Evolutionary conservation across 2,888 invertebrate genomes (phyloP), one percentile per base, ranked within the genome.

Genomic region (Trachelus stipa): DNA sequence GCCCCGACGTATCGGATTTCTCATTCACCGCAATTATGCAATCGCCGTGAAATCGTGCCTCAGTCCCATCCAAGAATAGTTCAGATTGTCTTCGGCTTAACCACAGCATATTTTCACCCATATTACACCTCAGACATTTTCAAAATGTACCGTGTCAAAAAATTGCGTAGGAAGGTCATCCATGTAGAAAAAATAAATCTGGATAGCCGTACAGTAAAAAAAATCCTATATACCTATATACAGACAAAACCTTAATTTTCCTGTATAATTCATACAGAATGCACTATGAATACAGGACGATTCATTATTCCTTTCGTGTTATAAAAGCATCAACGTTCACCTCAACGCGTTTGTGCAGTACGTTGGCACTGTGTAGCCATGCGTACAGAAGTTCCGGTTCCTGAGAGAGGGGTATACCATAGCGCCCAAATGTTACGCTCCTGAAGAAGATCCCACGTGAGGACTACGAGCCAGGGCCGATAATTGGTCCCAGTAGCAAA

Each of bases 391-490:
- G 56, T 56, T 56, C 56, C 56, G 56, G 56, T 56, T 56, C 56
- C 56, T 23, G 23, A 15, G 56, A 23, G 56, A 56, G 56, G 56
- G 56, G 9, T 23, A 23, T 23, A 56, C 2, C 56, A 23, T 1
- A 56, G 73, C 73, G 40, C 15, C 33, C n/a, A 33, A 35, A 23
- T 12, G 69, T 12, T 74, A 77, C 77, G 74, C 34, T 23, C 77
- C 77, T 77, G 77, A 23, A 34, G 77, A 77, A 23, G 75, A 75
- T 77, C 34, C 71, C 75, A 75, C 77, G 77, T 56, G 75, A 37
- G 75, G 56, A 77, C 74, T 75, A 71, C 75, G 31, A 77, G 74
- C 33, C 69, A 74, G 35, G 33, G 71, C 71, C 77, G 74, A 75
- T 71, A 74, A 77, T 73, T 69, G 74, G 73, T 68, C 69, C 71